Percentiles rank a stretch among this genome's conserved stretches.
Conservation (phyloP, 1,140 invertebrate genomes). For the Ostrea edulis region DNA sequence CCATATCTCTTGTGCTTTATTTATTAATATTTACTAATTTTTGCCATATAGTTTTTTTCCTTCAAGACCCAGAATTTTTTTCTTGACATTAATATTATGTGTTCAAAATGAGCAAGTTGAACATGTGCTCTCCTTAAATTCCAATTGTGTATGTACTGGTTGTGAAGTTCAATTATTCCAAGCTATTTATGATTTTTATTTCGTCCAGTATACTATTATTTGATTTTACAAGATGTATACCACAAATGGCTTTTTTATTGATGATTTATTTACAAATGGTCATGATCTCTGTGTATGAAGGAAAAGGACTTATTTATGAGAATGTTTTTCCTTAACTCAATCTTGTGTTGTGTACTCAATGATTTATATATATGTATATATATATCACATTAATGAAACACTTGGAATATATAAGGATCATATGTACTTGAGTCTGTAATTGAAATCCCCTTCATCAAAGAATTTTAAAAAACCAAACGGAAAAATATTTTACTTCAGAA, state of each 20-base stretch:
- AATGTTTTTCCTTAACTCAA: background rate
- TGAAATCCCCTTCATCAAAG: background rate
- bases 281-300: slow-evolving; percentile 19
- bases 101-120: background rate
- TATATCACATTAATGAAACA: background rate
- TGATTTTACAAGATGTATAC: slow-evolving; percentile 38
- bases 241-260: slow-evolving; percentile 32
- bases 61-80: background rate
- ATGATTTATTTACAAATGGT: slow-evolving; percentile 36
- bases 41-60: background rate
- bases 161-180: slow-evolving; percentile 35
- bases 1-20: slow-evolving; percentile 29
- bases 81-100: background rate
- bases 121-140: background rate
- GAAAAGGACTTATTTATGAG: slow-evolving; percentile 8
- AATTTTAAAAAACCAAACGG: background rate
- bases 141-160: slow-evolving; percentile 11
- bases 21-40: slow-evolving; percentile 36
- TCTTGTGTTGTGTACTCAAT: background rate
- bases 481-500: background rate
- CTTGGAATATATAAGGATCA: slow-evolving; percentile 4
- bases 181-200: slow-evolving; percentile 37
- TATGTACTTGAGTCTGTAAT: slow-evolving; percentile 12
- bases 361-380: background rate
- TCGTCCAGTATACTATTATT: slow-evolving; percentile 22